These are phyloP conservation scores for Macaria liturata DNA, from an alignment of 2,888 invertebrate species.

Conservation along the genomic window DNA sequence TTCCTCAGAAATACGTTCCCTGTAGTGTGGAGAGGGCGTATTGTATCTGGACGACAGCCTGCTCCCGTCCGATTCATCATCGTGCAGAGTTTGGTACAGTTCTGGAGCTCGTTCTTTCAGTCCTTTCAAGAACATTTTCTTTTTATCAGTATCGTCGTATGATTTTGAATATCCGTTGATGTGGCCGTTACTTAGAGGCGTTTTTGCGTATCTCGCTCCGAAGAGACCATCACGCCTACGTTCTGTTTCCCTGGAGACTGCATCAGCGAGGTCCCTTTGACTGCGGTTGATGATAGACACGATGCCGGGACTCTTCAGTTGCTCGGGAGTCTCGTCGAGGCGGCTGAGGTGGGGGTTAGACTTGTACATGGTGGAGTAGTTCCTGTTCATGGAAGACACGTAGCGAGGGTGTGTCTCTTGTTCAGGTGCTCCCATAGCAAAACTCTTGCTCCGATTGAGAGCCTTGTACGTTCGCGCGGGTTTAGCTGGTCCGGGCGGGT, in stretches of 20 bases:
- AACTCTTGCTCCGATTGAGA: constrained; percentile 91
- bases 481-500: constrained; percentile 87
- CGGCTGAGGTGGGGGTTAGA: constrained; percentile 90
- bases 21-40: constrained; percentile 75
- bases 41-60: constrained; percentile 72
- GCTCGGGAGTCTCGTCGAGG: constrained; percentile 87
- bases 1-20: constrained; percentile 75
- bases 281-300: constrained; percentile 93
- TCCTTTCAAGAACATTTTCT: constrained; percentile 87
- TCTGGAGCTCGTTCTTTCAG: constrained; percentile 88
- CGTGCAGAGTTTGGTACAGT: constrained; percentile 87
- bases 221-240: constrained; percentile 80
- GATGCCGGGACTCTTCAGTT: constrained; percentile 93
- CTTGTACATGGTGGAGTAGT: constrained; percentile 86
- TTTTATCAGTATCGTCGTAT: constrained; percentile 82
- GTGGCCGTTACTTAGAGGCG: constrained; percentile 76
- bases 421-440: constrained; percentile 89
- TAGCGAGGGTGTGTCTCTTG: constrained; percentile 75
- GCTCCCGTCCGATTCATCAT: constrained; percentile 81
- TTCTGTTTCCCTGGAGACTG: constrained; percentile 79
- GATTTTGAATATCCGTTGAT: constrained; percentile 73
- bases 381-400: constrained; percentile 74
- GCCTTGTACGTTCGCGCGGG: constrained; percentile 91
- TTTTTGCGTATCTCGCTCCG: constrained; percentile 82
- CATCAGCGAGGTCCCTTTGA: constrained; percentile 89